Evolutionary conservation across 2,888 invertebrate genomes (phyloP).

Genomic region (Biston stratarius): DNA sequence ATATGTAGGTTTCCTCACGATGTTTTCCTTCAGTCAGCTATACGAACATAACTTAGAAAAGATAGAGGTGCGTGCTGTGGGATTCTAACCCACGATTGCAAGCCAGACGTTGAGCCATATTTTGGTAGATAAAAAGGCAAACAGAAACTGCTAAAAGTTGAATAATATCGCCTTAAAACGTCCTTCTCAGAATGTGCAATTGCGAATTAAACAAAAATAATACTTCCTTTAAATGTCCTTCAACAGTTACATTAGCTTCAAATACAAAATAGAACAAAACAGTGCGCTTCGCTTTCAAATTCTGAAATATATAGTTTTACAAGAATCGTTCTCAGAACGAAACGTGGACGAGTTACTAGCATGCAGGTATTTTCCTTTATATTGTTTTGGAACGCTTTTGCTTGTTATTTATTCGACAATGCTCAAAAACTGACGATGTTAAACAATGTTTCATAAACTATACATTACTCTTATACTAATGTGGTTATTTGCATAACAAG

Average conservation of each 20-base stretch:
- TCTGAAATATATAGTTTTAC: constrained; percentile 20
- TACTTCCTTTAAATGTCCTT: neutral
- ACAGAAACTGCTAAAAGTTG: too few relatives aligned
- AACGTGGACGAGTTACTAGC: constrained; percentile 22
- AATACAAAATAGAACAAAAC: neutral
- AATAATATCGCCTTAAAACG: neutral
- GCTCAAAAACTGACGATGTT: constrained; percentile 25
- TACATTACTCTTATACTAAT: constrained; percentile 22
- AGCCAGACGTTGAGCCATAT: too few relatives aligned
- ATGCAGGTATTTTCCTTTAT: constrained; percentile 28
- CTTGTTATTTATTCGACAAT: constrained; percentile 30
- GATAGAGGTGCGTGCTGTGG: too few relatives aligned
- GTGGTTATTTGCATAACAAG: constrained; percentile 29
- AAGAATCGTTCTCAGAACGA: constrained; percentile 23
- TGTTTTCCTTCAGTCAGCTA: too few relatives aligned
- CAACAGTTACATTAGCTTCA: neutral
- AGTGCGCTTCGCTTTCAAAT: constrained; percentile 17
- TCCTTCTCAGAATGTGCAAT: neutral
- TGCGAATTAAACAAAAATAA: neutral
- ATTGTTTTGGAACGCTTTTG: constrained; percentile 24
- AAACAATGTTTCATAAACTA: constrained; percentile 31
- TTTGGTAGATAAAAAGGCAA: too few relatives aligned
- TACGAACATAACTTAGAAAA: too few relatives aligned
- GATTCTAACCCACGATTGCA: too few relatives aligned
- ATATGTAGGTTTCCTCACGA: too few relatives aligned